These are phyloP conservation scores for Delphinapterus leucas DNA, from an alignment of 2,113 vertebrate genomes.

Conservation along the genomic window DNA sequence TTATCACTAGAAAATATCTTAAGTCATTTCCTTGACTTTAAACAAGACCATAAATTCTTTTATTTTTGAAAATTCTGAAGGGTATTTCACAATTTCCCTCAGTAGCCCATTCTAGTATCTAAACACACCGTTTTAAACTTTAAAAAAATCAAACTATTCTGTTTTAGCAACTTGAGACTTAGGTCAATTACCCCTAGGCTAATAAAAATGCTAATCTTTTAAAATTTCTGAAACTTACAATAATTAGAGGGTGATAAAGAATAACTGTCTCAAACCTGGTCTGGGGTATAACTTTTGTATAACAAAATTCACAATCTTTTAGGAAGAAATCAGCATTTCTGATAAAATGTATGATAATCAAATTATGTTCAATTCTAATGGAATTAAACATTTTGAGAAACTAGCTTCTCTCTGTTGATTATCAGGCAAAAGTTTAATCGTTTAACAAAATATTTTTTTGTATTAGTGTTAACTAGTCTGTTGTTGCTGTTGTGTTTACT, in stretches of 20 bases:
- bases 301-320: neutral
- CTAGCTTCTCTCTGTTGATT: neutral
- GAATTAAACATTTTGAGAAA: conserved; percentile 12
- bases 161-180: neutral
- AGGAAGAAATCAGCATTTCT: conserved; percentile 4
- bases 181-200: neutral
- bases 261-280: neutral
- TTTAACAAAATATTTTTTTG: neutral
- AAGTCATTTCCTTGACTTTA: neutral
- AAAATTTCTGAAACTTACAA: neutral
- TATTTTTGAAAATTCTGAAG: conserved; percentile 46
- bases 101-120: neutral
- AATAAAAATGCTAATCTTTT: neutral
- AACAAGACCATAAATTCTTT: neutral
- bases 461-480: neutral
- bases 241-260: neutral
- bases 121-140: conserved; percentile 6
- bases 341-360: neutral
- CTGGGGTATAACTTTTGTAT: neutral
- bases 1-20: neutral
- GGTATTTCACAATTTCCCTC: neutral
- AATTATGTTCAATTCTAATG: conserved; percentile 9
- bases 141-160: neutral
- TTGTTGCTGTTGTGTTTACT: neutral
- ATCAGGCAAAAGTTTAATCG: neutral